Conservation (phyloP, 2,888 invertebrate species). For the Dolichomitus sp. region DNA sequence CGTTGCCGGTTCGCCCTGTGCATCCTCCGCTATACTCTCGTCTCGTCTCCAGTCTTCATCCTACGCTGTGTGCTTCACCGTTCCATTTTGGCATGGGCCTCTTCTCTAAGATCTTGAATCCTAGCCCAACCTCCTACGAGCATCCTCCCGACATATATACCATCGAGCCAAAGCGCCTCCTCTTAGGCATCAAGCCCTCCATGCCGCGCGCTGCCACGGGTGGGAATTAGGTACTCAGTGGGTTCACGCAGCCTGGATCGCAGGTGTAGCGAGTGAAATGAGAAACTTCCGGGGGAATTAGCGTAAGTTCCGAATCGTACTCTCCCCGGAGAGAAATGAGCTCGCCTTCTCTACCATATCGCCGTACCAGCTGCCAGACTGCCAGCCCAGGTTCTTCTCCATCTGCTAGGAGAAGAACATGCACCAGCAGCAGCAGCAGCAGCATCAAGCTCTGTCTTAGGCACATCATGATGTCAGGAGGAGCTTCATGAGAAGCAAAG, state of each 20-base stretch:
- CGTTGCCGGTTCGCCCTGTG: slow-evolving; percentile 48
- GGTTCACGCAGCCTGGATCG: slow-evolving; percentile 54
- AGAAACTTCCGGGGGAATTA: slow-evolving; percentile 71
- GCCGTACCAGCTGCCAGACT: slow-evolving; percentile 32
- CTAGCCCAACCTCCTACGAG: slow-evolving; percentile 42
- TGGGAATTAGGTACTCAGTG: slow-evolving; percentile 65
- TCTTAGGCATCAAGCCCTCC: slow-evolving; percentile 23
- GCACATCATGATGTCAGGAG: slow-evolving; percentile 63
- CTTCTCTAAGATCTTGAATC: slow-evolving; percentile 55
- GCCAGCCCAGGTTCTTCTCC: slow-evolving; percentile 14
- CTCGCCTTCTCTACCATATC: slow-evolving; percentile 20
- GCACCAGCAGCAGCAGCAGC: neutral
- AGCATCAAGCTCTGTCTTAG: slow-evolving; percentile 44
- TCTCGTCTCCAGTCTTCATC: slow-evolving; percentile 19
- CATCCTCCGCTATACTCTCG: slow-evolving; percentile 26
- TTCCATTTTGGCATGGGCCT: slow-evolving; percentile 61
- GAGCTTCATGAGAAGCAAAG: slow-evolving; percentile 46
- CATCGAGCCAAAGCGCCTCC: slow-evolving; percentile 36
- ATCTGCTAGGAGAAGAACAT: slow-evolving; percentile 5
- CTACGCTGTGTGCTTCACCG: slow-evolving; percentile 29
- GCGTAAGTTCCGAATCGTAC: slow-evolving; percentile 69
- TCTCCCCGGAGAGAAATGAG: slow-evolving; percentile 56
- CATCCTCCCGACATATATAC: slow-evolving; percentile 41
- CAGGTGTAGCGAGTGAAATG: slow-evolving; percentile 66
- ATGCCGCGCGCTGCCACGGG: neutral